Evolutionary conservation across 2,888 invertebrate genomes (phyloP), one percentile per base, ranked within the genome.

Genomic region (Stenoptilia bipunctidactyla): DNA sequence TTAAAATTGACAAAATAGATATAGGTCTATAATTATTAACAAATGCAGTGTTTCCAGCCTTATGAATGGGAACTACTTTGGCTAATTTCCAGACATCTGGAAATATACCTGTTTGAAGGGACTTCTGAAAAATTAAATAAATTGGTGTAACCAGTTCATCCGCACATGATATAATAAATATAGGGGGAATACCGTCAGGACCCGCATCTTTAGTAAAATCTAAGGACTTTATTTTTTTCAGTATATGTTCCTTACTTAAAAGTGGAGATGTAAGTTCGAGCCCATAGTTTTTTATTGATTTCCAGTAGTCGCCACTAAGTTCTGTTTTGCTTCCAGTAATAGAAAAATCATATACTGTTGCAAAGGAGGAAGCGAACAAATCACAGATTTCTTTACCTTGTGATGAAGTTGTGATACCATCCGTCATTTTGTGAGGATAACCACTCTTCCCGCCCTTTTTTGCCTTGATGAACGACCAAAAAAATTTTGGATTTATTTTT

Each of bases 191-290:
- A n/a, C n/a, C n/a, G n/a, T n/a, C n/a, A n/a, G n/a, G n/a, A n/a
- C n/a, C n/a, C n/a, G n/a, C n/a, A n/a, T n/a, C n/a, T n/a, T n/a
- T 20, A 8, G 3, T 20, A 20, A 8, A 8, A 20, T 20, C 20
- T 20, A 20, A 20, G 4, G 20, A 20, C 20, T 20, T 20, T 20
- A 20, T 5, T 3, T 8, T 20, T 8, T 20, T 20, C 45, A 4
- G 47, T 27, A 1, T 47, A 45, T 0, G 41, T 38, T 2, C 43
- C 42, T 20, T 47, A 43, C 3, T 30, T 30, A 1, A 8, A 1
- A 37, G 43, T 37, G 15, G 44, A 5, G 6, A 3, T 5, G 20
- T 20, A 5, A 3, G 8, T 8, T 20, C 20, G 4, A 20, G 20
- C 4, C 20, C 20, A 20, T 20, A 20, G 20, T 20, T 13, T 9